Evolutionary conservation across 2,797 vertebrate genomes (phyloP), one percentile per base, ranked within the genome.

Genomic region (Tapera naevia): DNA sequence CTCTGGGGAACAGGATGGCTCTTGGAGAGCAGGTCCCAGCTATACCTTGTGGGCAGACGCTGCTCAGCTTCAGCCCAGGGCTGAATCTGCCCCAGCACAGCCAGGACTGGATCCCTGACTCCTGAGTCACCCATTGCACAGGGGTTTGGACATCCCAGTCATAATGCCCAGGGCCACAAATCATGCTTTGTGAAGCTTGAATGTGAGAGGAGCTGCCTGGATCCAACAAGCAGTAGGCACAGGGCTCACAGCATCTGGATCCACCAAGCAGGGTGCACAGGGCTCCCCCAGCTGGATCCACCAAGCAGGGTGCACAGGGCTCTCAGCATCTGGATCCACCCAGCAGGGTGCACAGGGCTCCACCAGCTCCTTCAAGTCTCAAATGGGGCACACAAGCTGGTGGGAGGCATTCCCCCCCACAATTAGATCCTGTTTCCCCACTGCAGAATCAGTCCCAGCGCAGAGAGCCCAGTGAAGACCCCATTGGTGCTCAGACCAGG

Each of bases 111-210:
- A 86, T 82, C 85, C 82, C 50, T 22, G 19, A 17, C 51, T 33
- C 91, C 90, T 80, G 92, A 93, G 71, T 94, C 93, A 83, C 35
- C 23, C 61, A 1, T 35, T 35, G 18, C 41, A n/a, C 41, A 66
- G 32, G 17, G 33, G 7, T 28, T 76, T 43, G 87, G 87, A 58
- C 27, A 4, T 17, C 50, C 2, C n/a, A 13, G 24, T 10, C 64
- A 39, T 48, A 14, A 57, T 5, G 51, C 73, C 69, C 58, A 9
- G 54, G 39, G 73, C 53, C 45, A 39, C 45, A 28, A 1, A 10
- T 84, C 54, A 7, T 37, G 74, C 43, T 51, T 51, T 24, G 12
- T 51, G 50, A 51, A 51, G 14, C 12, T 50, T 4, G 9, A 57
- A 21, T 0, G 2, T 1, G 2, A n/a, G 35, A 61, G 72, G 51